Conservation (phyloP, 2,113 vertebrate species). For the Diadophis punctatus region DNA sequence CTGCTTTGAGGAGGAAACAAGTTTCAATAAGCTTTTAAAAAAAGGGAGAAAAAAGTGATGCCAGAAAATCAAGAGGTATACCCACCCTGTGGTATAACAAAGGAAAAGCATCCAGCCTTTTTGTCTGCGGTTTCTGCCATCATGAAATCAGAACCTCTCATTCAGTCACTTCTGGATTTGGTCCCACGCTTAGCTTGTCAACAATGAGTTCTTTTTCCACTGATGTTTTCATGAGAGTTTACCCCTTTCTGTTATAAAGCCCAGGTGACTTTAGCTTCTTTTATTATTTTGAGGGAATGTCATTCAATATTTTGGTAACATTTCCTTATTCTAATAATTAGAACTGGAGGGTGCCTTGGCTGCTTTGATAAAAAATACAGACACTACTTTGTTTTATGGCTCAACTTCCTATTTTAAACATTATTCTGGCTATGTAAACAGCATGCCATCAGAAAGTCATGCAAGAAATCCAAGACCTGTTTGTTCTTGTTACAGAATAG, state of each 20-base stretch:
- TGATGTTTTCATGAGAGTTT: too few species aligned
- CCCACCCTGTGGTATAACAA: neutral
- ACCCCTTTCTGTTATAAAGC: neutral
- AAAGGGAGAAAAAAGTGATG: neutral
- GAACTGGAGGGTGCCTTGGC: neutral
- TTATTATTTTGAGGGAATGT: neutral
- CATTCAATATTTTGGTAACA: neutral
- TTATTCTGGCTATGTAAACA: neutral
- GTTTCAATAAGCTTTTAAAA: neutral
- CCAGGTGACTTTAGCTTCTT: neutral
- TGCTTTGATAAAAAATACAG: neutral
- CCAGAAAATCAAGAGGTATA: neutral
- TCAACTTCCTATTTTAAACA: neutral
- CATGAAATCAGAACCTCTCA: neutral
- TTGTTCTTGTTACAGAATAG: neutral
- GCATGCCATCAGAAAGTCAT: neutral
- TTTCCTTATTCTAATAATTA: neutral
- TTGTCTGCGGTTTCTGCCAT: neutral
- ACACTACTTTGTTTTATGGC: neutral
- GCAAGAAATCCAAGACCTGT: neutral
- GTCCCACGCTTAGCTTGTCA: neutral
- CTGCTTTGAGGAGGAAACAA: neutral
- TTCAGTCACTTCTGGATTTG: neutral
- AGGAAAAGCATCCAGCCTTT: neutral
- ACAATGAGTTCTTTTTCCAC: neutral